Base-by-base conservation (phyloP, 2,797 vertebrate genomes). In the Danio tinwini region DNA sequence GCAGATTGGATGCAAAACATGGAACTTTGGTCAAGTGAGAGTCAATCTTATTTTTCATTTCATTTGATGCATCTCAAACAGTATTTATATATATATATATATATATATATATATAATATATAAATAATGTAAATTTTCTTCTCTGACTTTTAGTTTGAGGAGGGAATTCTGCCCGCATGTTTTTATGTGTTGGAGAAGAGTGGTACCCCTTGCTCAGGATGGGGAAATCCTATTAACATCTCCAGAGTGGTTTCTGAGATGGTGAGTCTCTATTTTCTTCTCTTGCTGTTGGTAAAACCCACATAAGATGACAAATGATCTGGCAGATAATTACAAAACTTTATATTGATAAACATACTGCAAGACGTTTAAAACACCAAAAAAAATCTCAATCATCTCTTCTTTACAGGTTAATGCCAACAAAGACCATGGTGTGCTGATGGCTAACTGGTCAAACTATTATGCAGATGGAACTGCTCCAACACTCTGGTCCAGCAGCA, bases 11-110 rank as follows among this genome's bases (percentile, higher is more conserved):
- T 90, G 83, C 49, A 89, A 94, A 37, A 93, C 93, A 0, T 98
- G 96, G 96, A 93, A 94, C 90, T 97, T 95, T 0, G 96, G 95
- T 37, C 96, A 98, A 93, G 96, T 96, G 64, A 55, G 68, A 79
- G 47, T 0, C 37, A 77, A 10, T 16, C 8, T 13, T 58, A 29
- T 29, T 29, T 29, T 29, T 29, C 1, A 29, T 52, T 52, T 13
- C 12, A 52, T 11, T 11, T 29, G 29, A 29, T 29, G 29, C 29
- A 29, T 29, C 29, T 29, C 29, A 29, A 29, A 29, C 3, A 29
- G 29, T n/a, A n/a, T n/a, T n/a, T n/a, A n/a, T n/a, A n/a, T n/a
- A n/a, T n/a, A n/a, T n/a, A n/a, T n/a, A n/a, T n/a, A n/a, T n/a
- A n/a, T n/a, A n/a, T n/a, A n/a, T n/a, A n/a, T n/a, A n/a, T n/a